phyloP scores from a whole-genome alignment of 2,797 vertebrate genomes.

The Apogon talboti region DNA sequence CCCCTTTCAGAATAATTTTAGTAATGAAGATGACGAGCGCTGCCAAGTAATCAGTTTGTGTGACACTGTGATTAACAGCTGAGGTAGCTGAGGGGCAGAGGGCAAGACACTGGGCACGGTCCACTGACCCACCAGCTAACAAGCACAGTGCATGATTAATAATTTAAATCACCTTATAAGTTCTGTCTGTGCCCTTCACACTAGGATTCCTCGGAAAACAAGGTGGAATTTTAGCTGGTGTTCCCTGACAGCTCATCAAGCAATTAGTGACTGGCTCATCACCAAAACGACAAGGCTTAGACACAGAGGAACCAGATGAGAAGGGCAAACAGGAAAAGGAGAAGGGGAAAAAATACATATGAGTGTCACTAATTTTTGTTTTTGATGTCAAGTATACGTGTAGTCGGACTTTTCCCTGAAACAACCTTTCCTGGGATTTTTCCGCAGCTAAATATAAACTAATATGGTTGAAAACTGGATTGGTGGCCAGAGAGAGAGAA shows the following conservation, averaged over 20 bases:
- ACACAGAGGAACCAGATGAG: slow-evolving; percentile 52
- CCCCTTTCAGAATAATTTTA: slow-evolving; percentile 39
- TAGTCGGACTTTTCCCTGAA: slow-evolving; percentile 46
- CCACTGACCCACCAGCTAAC: slow-evolving; percentile 65
- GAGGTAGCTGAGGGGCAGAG: slow-evolving; percentile 54
- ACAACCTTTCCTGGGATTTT: too few species aligned
- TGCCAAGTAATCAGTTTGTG: slow-evolving; percentile 65
- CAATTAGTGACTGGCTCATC: slow-evolving; percentile 76
- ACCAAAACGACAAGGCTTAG: slow-evolving; percentile 67
- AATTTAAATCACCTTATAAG: slow-evolving; percentile 74
- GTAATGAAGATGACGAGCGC: slow-evolving; percentile 10
- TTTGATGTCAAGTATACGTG: slow-evolving; percentile 42
- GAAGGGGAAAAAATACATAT: slow-evolving; percentile 19
- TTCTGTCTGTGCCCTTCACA: slow-evolving; percentile 81
- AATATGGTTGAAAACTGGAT: too few species aligned
- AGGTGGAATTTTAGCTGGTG: slow-evolving; percentile 64
- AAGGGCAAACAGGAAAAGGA: slow-evolving; percentile 45
- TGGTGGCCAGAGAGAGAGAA: too few species aligned
- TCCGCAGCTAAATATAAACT: too few species aligned
- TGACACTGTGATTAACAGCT: slow-evolving; percentile 72
- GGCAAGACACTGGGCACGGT: slow-evolving; percentile 64
- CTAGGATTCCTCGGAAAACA: slow-evolving; percentile 70
- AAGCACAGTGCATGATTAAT: slow-evolving; percentile 75
- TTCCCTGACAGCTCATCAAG: slow-evolving; percentile 67
- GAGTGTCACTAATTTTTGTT: slow-evolving; percentile 38